Conservation (phyloP, 2,797 vertebrate genomes). For the Xenops minutus region DNA sequence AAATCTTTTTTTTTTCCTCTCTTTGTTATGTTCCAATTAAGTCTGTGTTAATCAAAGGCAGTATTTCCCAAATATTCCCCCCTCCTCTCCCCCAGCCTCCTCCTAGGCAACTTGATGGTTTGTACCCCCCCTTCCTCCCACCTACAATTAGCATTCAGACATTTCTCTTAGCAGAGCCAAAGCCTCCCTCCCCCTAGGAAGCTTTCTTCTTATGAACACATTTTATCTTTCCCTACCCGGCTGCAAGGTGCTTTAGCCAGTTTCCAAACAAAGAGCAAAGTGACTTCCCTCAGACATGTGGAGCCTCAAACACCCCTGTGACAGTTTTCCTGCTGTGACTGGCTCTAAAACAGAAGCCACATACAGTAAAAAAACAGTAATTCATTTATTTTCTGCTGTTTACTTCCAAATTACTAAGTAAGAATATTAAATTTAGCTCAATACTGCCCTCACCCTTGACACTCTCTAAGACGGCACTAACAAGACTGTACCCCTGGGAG, state of each 20-base stretch:
- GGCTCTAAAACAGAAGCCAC: not conserved
- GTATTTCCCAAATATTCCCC: constrained; percentile 47
- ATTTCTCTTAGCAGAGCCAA: not conserved
- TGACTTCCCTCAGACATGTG: constrained; percentile 39
- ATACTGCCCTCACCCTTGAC: not conserved
- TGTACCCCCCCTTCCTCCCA: constrained; percentile 3
- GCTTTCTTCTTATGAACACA: constrained; percentile 42
- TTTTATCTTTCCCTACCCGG: constrained; percentile 40
- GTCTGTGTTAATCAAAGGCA: constrained; percentile 46
- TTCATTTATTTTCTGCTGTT: not conserved
- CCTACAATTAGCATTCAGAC: constrained; percentile 62
- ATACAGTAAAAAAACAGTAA: not conserved
- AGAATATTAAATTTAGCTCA: constrained; percentile 9
- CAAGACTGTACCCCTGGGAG: not conserved
- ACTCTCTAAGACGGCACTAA: not conserved
- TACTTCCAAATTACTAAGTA: not conserved
- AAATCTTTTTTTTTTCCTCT: not conserved
- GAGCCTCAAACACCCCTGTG: not conserved
- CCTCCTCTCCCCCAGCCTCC: not conserved
- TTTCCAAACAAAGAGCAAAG: constrained; percentile 53
- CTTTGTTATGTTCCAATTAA: constrained; percentile 39
- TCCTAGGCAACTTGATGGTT: constrained; percentile 20
- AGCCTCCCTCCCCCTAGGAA: constrained; percentile 27
- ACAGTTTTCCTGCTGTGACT: constrained; percentile 2
- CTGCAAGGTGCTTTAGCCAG: constrained; percentile 55